Base-by-base conservation (phyloP, 2,113 vertebrate species). In the Ranitomeya imitator region DNA sequence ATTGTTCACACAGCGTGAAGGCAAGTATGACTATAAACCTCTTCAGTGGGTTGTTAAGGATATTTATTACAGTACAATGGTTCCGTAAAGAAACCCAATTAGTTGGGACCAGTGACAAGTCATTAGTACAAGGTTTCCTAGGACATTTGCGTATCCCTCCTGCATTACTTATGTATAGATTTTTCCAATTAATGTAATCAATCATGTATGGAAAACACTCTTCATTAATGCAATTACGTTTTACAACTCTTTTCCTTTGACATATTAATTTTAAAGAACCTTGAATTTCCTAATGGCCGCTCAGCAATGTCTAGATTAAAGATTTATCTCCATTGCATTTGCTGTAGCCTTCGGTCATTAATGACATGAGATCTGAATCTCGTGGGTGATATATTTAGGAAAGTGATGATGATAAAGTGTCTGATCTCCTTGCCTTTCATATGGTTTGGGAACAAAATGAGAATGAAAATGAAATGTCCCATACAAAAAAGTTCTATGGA, bases 241-340 rank as follows among this genome's bases (percentile, higher is more conserved):
- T 83, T 83, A 83, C 81, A 69, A 54, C 81, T 18, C 26, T 83
- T 69, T 83, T 51, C 61, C 81, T 83, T 83, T 83, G 60, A 78
- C 59, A 63, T 79, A 79, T 61, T 65, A 86, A 45, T 63, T 79
- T 65, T 86, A 65, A 86, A 86, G 74, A 63, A 86, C 74, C 74
- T 86, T 77, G 76, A 78, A 59, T 79, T 19, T 65, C 85, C 54
- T 86, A 85, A 85, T 85, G 45, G 84, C 61, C 14, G 6, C 69
- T 81, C 73, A 7, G 31, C 54, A 31, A 81, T 73, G 61, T 23
- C 52, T n/a, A 52, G 21, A 79, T 71, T n/a, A 88, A 88, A 88
- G 79, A 88, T 88, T 79, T 67, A 86, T 86, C 76, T 69, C 77
- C 65, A 88, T 82, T 88, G 83, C 12, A 57, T 59, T 55, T 52